Evolutionary conservation across 2,888 invertebrate species (phyloP).

Genomic region (Lagria hirta): DNA sequence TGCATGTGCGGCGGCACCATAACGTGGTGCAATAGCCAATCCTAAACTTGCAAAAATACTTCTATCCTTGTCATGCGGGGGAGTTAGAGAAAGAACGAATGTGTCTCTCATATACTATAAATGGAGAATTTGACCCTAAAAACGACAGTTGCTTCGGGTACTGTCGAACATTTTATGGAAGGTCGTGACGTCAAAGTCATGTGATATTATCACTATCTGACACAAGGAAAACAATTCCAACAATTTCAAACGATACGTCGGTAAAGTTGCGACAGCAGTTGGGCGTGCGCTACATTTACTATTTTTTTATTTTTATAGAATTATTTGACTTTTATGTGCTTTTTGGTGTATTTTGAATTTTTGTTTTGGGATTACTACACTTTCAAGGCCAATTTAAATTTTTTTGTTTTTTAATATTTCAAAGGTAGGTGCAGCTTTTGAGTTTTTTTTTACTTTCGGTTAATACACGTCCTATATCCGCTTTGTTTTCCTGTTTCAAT

Average conservation of each 20-base stretch:
- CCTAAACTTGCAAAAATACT: too few species aligned
- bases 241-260: conserved; percentile 27
- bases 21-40: conserved; percentile 29
- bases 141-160: conserved; percentile 7
- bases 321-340: conserved; percentile 6
- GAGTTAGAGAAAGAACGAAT: too few species aligned
- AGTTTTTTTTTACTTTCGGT: conserved; percentile 7
- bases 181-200: conserved; percentile 50
- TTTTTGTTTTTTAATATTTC: too few species aligned
- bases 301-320: background rate
- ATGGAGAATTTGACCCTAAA: conserved; percentile 10
- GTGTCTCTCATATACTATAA: too few species aligned
- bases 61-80: too few species aligned
- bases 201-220: conserved; percentile 51
- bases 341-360: conserved; percentile 6
- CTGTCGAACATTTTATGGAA: conserved; percentile 19
- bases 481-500: conserved; percentile 15
- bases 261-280: conserved; percentile 24
- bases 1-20: conserved; percentile 20
- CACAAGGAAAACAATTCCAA: conserved; percentile 47
- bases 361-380: background rate
- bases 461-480: conserved; percentile 13
- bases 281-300: conserved; percentile 16
- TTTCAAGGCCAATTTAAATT: background rate
- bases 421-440: conserved; percentile 10